Conservation (phyloP, 2,888 invertebrate species). For the Schizaphis graminum region DNA sequence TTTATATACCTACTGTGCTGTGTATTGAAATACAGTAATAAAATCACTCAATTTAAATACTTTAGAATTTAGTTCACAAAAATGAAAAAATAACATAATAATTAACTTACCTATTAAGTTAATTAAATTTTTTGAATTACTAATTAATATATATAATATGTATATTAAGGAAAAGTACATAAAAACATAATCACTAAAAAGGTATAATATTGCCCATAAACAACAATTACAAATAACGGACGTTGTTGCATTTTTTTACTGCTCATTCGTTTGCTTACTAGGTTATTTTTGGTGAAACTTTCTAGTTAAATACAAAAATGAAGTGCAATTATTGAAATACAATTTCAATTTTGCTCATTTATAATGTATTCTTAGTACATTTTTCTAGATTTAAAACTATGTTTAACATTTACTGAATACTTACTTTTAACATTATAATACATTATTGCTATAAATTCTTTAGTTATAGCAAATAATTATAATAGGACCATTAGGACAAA, state of each 20-base stretch:
- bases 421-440: neutral
- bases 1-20: slow-evolving; percentile 1
- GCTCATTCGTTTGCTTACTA: neutral
- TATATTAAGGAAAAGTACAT: neutral
- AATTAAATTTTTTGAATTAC: neutral
- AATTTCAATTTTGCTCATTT: neutral
- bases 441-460: neutral
- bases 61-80: neutral
- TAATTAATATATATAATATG: neutral
- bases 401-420: neutral
- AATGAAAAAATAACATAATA: slow-evolving; percentile 19
- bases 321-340: neutral
- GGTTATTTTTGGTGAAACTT: neutral
- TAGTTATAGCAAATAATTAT: neutral
- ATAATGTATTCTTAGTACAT: neutral
- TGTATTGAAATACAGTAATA: neutral
- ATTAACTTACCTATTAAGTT: neutral
- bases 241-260: neutral
- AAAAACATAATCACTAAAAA: slow-evolving; percentile 7
- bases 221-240: neutral
- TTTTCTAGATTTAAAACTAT: neutral
- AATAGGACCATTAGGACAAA: neutral
- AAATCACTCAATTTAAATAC: neutral
- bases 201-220: neutral
- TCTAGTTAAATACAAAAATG: neutral